Base-by-base conservation (phyloP, 1,140 invertebrate genomes). In the Aporrectodea caliginosa region DNA sequence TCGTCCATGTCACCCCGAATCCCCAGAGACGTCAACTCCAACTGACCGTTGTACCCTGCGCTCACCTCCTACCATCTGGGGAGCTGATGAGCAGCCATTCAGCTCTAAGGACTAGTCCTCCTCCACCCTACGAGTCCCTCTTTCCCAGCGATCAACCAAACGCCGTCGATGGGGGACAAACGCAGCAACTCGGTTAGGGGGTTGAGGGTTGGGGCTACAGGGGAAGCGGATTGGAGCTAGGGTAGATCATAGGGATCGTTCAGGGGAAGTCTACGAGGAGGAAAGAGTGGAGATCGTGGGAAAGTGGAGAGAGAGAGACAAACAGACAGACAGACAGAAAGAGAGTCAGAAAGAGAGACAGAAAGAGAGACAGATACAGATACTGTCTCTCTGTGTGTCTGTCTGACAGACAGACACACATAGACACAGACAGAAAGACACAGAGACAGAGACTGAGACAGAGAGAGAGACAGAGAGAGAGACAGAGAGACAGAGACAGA, bases 381-480 rank as follows among this genome's bases (percentile, higher is more conserved):
- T n/a, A n/a, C n/a, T n/a, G n/a, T n/a, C n/a, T n/a, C n/a, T n/a
- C n/a, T n/a, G n/a, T 68, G 27, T 27, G 58, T 68, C 58, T 14
- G n/a, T 72, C 70, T 29, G 2, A 14, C 70, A 12, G n/a, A 72
- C 70, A 72, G 2, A 72, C 70, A 72, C 70, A 72, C 70, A 72
- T 72, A 72, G n/a, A 72, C 6, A 29, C 6, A 72, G n/a, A 72
- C 6, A 72, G n/a, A 72, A 14, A 72, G n/a, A 72, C 6, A 72
- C 70, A 72, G 70, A 72, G 2, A 72, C 2, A 72, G 6, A 72
- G 70, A 32, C n/a, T 12, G 70, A 72, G 70, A 72, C 6, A 72
- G 70, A 72, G 70, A 72, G 70, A 72, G 70, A 72, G 70, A 72
- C 2, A 72, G 70, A 72, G 70, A 72, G 70, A 72, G 70, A 72